Base-by-base conservation (phyloP, 2,113 vertebrate species). In the Maccullochella peelii region DNA sequence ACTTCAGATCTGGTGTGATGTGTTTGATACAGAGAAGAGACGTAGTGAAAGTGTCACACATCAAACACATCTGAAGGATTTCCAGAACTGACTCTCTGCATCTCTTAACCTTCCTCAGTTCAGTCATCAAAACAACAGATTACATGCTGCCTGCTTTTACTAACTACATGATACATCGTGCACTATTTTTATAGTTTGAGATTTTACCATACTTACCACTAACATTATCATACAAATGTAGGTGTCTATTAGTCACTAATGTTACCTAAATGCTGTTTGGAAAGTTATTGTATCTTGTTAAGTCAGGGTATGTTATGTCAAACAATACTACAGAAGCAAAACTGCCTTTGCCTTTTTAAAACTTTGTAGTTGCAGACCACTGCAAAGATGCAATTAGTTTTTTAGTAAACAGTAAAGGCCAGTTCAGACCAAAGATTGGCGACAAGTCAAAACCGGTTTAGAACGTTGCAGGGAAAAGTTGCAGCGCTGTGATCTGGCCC, bases 21-120 rank as follows among this genome's bases (percentile, higher is more conserved):
- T n/a, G 84, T 79, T 82, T 42, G 16, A 82, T 65, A 59, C n/a
- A 36, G 50, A 52, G 36, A 52, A 44, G 9, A 27, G 49, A 65
- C 0, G 15, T 36, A 27, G 0, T 73, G 27, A 61, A 59, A 57
- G 6, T 67, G 61, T 52, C n/a, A 8, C 73, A 81, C 33, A 74
- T 59, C 83, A 81, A 44, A 80, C 16, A n/a, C 16, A 79, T 23
- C 47, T 79, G 44, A 72, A 62, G 44, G 16, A 57, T 70, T 50
- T 18, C 27, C 25, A 61, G 6, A 50, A 50, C 0, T 50, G 30
- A 38, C 27, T 30, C 55, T 33, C 66, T 14, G 1, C 10, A 1
- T 21, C 18, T 38, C 50, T 36, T 6, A 12, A 30, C 20, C 38
- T 16, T 27, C 33, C 42, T 23, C 38, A 15, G 20, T 21, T 49